Percentiles rank a stretch among this genome's conserved stretches.
Evolutionary conservation across 2,888 invertebrate genomes (phyloP).

Genomic region (Cryptophagus acutangulus): DNA sequence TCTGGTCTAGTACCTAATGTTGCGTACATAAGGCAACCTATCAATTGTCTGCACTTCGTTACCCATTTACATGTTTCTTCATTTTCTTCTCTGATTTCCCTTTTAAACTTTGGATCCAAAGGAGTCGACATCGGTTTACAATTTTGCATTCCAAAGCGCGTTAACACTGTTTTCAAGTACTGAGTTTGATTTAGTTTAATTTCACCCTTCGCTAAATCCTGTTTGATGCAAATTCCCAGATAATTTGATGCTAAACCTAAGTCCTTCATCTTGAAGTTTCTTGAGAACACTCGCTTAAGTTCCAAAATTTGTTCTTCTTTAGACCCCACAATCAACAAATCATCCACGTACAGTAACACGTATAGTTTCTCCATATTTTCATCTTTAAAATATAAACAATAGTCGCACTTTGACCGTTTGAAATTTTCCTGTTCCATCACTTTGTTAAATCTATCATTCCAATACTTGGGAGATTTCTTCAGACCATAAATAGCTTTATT

Average conservation of each 20-base stretch:
- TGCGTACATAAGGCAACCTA: not conserved
- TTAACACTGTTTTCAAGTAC: constrained; percentile 12
- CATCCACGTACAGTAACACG: constrained; percentile 13
- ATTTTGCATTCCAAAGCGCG: constrained; percentile 14
- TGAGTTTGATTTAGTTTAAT: constrained; percentile 12
- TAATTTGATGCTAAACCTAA: constrained; percentile 16
- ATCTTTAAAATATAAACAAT: constrained; percentile 8
- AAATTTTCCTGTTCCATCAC: constrained; percentile 8
- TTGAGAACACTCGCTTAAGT: constrained; percentile 4
- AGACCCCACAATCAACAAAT: constrained; percentile 11
- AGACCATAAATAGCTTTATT: constrained; percentile 21
- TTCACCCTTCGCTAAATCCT: constrained; percentile 9
- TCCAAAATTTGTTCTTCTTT: constrained; percentile 4
- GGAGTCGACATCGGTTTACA: constrained; percentile 9
- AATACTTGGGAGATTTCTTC: constrained; percentile 19
- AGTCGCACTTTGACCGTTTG: constrained; percentile 14
- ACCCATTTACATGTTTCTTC: not conserved
- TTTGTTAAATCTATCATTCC: constrained; percentile 17
- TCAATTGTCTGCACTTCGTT: not conserved
- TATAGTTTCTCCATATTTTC: constrained; percentile 3
- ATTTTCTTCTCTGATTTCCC: not conserved
- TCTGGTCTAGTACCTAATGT: not conserved
- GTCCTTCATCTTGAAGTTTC: constrained; percentile 16
- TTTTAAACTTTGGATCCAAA: not conserved
- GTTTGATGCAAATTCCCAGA: constrained; percentile 15